Base-by-base conservation (phyloP, 2,113 vertebrate species). In the Oryzias javanicus region DNA sequence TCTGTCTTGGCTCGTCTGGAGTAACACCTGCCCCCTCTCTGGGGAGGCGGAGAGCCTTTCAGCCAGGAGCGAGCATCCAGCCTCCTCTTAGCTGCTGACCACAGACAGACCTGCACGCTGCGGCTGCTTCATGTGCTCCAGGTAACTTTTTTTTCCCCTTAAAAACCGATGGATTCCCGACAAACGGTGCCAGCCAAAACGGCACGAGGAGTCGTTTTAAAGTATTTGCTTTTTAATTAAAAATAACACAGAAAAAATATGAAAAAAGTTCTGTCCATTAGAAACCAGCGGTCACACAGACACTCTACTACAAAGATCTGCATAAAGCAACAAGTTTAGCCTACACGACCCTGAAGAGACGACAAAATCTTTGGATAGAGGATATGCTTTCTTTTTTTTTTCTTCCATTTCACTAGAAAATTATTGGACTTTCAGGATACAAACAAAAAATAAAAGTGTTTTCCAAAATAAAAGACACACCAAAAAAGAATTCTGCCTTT, bases 1-100 rank as follows among this genome's bases (percentile, higher is more conserved):
- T 98, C 93, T 97, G 94, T 95, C 94, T 96, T 96, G 94, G 94
- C 94, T 98, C 93, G 94, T 95, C 94, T 98, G 94, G 93, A 96
- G 94, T 93, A 97, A 95, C 96, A 98, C 96, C 96, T 98, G 96
- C 96, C 94, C 92, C 95, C 94, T 92, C 95, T 95, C 95, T 93
- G 90, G 93, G 95, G 95, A 96, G 90, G 59, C 93, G 94, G 86
- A 55, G 80, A 80, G 90, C 89, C 83, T 91, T 91, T 88, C 89
- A 90, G 87, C 89, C 91, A 87, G 91, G 87, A 94, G 87, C 87
- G 80, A 79, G 82, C 71, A 83, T 81, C 77, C 62, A 89, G 74
- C 59, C 83, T 83, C 29, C 8, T 35, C 29, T 35, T 82, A 85
- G 80, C 82, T 89, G 83, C 81, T 90, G 85, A 89, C 88, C 88